A percentile compares a stretch with the other conserved stretches of the same genome.
phyloP scores from a whole-genome alignment of 2,888 invertebrate species.

The Argyresthia goedartella region DNA sequence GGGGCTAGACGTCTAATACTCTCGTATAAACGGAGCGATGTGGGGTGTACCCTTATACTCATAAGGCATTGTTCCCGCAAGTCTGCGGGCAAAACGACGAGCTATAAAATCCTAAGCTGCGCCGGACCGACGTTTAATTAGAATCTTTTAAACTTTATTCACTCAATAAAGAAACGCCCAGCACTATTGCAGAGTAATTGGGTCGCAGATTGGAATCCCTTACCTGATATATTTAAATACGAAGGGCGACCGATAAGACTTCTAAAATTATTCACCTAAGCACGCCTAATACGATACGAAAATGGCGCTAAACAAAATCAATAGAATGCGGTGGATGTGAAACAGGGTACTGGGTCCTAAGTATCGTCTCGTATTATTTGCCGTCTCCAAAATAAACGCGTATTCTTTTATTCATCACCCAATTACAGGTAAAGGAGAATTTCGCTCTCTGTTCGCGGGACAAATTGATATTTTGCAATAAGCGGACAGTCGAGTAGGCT shows the following conservation, averaged over 20 bases:
- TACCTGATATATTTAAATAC: no score
- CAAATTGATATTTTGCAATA: conserved; percentile 12
- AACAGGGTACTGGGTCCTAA: neutral
- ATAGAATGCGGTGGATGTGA: conserved; percentile 1
- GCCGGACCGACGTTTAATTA: conserved; percentile 41
- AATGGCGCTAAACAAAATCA: conserved; percentile 1
- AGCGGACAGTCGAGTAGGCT: conserved; percentile 4
- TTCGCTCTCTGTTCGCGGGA: conserved; percentile 31
- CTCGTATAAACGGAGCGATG: conserved; percentile 33
- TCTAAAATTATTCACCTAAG: neutral
- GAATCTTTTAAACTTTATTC: conserved; percentile 67
- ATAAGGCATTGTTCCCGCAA: conserved; percentile 41
- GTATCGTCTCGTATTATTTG: conserved; percentile 34
- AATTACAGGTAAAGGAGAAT: conserved; percentile 68
- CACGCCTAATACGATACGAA: neutral
- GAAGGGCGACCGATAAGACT: no score
- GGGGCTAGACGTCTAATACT: conserved; percentile 35
- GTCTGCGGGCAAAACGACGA: conserved; percentile 22
- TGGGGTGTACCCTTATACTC: conserved; percentile 17
- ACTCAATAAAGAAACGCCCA: conserved; percentile 39
- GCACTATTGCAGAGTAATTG: no score
- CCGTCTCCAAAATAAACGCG: conserved; percentile 54
- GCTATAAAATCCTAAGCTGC: conserved; percentile 29
- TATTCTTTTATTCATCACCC: conserved; percentile 70
- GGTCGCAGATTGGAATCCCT: no score